Evolutionary conservation across 2,888 invertebrate genomes (phyloP).

Genomic region (Antheraea yamamai): DNA sequence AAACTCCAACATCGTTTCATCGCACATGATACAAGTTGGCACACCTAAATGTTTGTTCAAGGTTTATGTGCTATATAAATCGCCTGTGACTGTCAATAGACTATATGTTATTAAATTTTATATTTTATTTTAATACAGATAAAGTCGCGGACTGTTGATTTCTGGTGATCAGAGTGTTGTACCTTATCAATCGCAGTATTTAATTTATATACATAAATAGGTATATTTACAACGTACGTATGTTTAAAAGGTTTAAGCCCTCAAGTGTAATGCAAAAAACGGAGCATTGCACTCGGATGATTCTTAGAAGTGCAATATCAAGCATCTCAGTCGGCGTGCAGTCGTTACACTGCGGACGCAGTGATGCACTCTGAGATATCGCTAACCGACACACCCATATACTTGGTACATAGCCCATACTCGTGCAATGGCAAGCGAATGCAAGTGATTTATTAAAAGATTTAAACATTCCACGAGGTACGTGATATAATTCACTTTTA

Average conservation of each 20-base stretch:
- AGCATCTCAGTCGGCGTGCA: slow-evolving; percentile 56
- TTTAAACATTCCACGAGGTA: not conserved
- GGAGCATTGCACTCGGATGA: slow-evolving; percentile 53
- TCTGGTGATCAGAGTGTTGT: not conserved
- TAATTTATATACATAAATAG: not conserved
- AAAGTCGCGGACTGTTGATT: not conserved
- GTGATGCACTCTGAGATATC: slow-evolving; percentile 67
- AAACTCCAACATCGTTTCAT: no score
- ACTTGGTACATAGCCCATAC: not conserved
- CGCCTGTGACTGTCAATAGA: no score
- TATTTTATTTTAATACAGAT: no score
- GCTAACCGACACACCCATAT: slow-evolving; percentile 22
- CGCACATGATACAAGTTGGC: no score
- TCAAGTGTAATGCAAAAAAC: slow-evolving; percentile 32
- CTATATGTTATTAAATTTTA: no score
- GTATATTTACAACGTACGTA: not conserved
- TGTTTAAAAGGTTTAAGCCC: slow-evolving; percentile 10
- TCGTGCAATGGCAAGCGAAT: not conserved
- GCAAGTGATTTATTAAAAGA: slow-evolving; percentile 7
- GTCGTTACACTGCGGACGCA: slow-evolving; percentile 65
- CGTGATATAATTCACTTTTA: not conserved
- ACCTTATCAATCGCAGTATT: no score
- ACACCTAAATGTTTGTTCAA: no score
- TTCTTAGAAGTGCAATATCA: slow-evolving; percentile 75
- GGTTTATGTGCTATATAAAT: no score